A percentile compares a stretch with the other conserved stretches of the same genome.
Evolutionary conservation across 1,140 invertebrate species (phyloP).

Genomic region (Acyrthosiphon pisum): DNA sequence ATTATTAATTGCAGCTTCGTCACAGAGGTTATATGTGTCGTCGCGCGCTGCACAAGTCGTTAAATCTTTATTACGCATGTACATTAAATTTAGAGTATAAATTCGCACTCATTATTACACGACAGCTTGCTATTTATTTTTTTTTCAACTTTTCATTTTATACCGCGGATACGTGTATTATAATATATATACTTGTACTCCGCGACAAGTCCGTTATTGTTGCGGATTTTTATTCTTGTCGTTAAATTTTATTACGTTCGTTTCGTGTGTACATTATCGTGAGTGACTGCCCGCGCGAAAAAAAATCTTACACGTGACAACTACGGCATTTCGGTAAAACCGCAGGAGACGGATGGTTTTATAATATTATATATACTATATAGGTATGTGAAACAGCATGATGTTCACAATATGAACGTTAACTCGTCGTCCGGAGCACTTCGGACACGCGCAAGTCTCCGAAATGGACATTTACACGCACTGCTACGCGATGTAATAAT

Average conservation of each 20-base stretch:
- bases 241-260: conserved; percentile 26
- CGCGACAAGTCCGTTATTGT: neutral
- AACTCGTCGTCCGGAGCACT: neutral
- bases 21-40: neutral
- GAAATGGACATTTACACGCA: neutral
- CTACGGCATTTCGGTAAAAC: neutral
- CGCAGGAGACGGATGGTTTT: neutral
- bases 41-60: conserved; percentile 10
- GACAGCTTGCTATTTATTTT: neutral
- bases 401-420: neutral
- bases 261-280: neutral
- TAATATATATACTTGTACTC: neutral
- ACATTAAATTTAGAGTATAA: conserved; percentile 5
- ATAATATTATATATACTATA: neutral
- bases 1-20: neutral
- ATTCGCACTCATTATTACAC: conserved; percentile 11
- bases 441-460: neutral
- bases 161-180: neutral
- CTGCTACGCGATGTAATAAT: neutral
- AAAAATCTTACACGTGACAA: neutral
- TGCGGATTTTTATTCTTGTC: conserved; percentile 17
- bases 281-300: neutral
- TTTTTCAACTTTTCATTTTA: neutral
- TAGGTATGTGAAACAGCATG: neutral
- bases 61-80: conserved; percentile 25